phyloP scores from a whole-genome alignment of 2,797 vertebrate genomes.

The Macrochelys suwanniensis region DNA sequence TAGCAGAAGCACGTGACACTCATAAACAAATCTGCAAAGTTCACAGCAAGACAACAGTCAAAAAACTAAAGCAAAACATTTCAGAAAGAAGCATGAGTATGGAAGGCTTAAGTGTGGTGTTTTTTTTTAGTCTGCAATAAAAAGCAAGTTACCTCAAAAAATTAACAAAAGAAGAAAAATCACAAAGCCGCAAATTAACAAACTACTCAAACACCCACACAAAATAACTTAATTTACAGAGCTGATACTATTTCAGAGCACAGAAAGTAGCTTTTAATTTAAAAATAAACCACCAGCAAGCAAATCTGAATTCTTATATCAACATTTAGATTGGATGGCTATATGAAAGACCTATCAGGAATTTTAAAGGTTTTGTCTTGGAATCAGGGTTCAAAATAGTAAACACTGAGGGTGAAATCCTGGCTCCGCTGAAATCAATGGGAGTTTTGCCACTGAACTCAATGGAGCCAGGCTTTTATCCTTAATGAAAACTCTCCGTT shows the following conservation, averaged over 20 bases:
- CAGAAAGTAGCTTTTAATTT: conserved; percentile 77
- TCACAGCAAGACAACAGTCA: conserved; percentile 78
- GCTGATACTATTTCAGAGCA: conserved; percentile 75
- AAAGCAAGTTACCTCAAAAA: conserved; percentile 51
- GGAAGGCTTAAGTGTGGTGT: conserved; percentile 57
- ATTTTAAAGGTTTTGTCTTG: background rate
- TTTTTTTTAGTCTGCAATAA: conserved; percentile 53
- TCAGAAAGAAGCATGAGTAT: conserved; percentile 80
- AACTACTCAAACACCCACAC: conserved; percentile 51
- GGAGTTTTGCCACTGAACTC: background rate
- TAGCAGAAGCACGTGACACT: conserved; percentile 93
- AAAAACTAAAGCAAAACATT: conserved; percentile 81
- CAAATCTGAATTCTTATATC: background rate
- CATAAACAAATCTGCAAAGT: conserved; percentile 87
- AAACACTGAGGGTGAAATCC: background rate
- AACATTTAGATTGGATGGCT: background rate
- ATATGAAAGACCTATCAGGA: background rate
- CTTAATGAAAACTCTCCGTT: background rate
- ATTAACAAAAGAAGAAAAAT: conserved; percentile 54
- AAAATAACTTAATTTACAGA: conserved; percentile 72
- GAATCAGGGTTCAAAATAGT: background rate
- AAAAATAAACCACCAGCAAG: conserved; percentile 22
- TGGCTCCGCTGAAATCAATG: background rate
- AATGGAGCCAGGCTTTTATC: background rate
- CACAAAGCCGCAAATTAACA: conserved; percentile 51